phyloP scores from a whole-genome alignment of 2,113 vertebrate genomes.

The Boleophthalmus pectinirostris region DNA sequence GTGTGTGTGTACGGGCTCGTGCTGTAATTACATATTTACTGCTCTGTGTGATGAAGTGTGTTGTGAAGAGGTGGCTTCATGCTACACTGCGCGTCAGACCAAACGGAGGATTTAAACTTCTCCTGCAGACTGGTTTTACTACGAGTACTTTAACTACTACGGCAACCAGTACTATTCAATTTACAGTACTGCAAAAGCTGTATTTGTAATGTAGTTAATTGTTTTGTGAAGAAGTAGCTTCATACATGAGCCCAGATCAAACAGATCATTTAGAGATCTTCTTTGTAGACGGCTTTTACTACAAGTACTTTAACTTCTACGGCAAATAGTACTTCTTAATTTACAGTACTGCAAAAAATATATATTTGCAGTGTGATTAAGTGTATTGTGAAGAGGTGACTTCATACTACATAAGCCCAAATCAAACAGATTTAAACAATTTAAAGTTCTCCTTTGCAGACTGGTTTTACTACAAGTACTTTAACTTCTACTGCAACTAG shows the following conservation, averaged over 20 bases:
- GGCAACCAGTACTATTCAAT: not conserved
- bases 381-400: slow-evolving; percentile 60
- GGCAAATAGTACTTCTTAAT: too few relatives aligned
- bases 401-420: slow-evolving; percentile 53
- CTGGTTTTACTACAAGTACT: not conserved
- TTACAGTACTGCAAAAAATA: too few relatives aligned
- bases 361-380: slow-evolving; percentile 59
- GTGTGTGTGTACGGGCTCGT: slow-evolving; percentile 4
- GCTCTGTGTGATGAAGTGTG: slow-evolving; percentile 68
- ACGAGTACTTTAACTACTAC: not conserved
- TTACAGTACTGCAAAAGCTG: not conserved
- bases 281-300: too few relatives aligned
- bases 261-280: too few relatives aligned
- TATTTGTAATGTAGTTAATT: too few relatives aligned
- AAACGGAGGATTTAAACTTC: slow-evolving; percentile 29
- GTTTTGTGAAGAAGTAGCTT: too few relatives aligned
- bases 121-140: slow-evolving; percentile 3
- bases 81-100: slow-evolving; percentile 52
- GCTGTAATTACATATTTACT: slow-evolving; percentile 65
- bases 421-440: too few relatives aligned
- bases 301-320: too few relatives aligned
- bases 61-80: slow-evolving; percentile 62
- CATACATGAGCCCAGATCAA: too few relatives aligned
- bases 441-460: slow-evolving; percentile 16
- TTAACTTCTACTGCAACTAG: not conserved